Conservation (phyloP, 2,888 invertebrate species). For the Candidula unifasciata region DNA sequence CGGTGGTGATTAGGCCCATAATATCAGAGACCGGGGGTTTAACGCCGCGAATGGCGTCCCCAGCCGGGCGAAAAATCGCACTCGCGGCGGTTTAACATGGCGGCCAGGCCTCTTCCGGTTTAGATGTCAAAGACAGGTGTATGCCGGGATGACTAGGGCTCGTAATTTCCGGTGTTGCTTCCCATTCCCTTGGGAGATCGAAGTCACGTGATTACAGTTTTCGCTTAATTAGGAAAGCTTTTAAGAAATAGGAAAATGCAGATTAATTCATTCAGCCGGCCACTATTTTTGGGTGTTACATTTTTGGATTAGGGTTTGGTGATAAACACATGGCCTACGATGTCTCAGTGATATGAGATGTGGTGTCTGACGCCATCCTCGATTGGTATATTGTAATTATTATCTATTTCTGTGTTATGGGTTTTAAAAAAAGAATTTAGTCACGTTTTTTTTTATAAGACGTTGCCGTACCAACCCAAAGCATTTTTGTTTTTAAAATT, state of each 20-base stretch:
- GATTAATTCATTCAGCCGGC: not conserved
- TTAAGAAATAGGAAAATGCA: constrained; percentile 3
- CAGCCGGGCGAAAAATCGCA: constrained; percentile 17
- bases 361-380: too few species aligned
- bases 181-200: constrained; percentile 25
- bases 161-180: constrained; percentile 45
- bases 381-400: too few species aligned
- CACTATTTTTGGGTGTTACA: not conserved
- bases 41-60: not conserved
- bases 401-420: too few species aligned
- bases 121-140: constrained; percentile 40
- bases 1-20: not conserved
- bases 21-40: not conserved
- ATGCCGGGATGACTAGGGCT: constrained; percentile 23
- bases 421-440: too few species aligned
- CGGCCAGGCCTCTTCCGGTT: constrained; percentile 33
- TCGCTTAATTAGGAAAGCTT: constrained; percentile 36
- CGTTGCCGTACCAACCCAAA: too few species aligned
- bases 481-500: too few species aligned
- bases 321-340: not conserved
- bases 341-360: too few species aligned
- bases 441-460: too few species aligned
- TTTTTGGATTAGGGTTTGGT: not conserved
- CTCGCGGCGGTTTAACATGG: constrained; percentile 35
- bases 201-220: constrained; percentile 36